These are phyloP conservation scores for Scaptomyza pallida DNA, from an alignment of 1,140 invertebrate genomes.

Conservation along the genomic window DNA sequence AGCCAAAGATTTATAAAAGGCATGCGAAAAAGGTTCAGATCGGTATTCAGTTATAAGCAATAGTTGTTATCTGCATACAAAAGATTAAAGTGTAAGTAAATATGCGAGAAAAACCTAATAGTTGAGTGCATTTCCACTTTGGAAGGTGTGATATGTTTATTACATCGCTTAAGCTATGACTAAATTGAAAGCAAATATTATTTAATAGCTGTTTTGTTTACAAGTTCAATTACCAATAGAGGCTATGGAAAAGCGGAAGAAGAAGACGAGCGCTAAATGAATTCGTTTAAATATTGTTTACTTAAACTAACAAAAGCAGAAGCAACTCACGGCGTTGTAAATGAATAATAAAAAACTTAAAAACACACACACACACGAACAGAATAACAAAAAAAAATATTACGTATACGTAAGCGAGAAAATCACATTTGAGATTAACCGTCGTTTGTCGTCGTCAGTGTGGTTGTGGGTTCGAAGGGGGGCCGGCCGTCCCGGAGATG, in stretches of 20 bases:
- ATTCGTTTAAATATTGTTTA: constrained; percentile 54
- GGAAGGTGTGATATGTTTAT: not conserved
- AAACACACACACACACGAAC: constrained; percentile 7
- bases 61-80: not conserved
- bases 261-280: constrained; percentile 11
- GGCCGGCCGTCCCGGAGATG: not conserved
- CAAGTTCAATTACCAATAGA: constrained; percentile 49
- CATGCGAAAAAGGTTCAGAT: not conserved
- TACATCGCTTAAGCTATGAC: not conserved
- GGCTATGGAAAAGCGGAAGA: too few species aligned
- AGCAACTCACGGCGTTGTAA: constrained; percentile 46
- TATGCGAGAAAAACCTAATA: not conserved
- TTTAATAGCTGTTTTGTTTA: constrained; percentile 54
- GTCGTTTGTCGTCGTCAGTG: constrained; percentile 1
- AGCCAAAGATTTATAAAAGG: not conserved
- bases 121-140: not conserved
- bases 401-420: constrained; percentile 46
- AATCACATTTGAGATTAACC: constrained; percentile 54
- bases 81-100: not conserved
- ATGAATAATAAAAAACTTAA: constrained; percentile 27
- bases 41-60: too few species aligned
- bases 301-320: constrained; percentile 27
- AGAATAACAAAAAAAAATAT: constrained; percentile 37
- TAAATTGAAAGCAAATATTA: constrained; percentile 53
- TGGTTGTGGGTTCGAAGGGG: constrained; percentile 10